phyloP scores from a whole-genome alignment of 2,797 vertebrate genomes.

The Meda fulgida region DNA sequence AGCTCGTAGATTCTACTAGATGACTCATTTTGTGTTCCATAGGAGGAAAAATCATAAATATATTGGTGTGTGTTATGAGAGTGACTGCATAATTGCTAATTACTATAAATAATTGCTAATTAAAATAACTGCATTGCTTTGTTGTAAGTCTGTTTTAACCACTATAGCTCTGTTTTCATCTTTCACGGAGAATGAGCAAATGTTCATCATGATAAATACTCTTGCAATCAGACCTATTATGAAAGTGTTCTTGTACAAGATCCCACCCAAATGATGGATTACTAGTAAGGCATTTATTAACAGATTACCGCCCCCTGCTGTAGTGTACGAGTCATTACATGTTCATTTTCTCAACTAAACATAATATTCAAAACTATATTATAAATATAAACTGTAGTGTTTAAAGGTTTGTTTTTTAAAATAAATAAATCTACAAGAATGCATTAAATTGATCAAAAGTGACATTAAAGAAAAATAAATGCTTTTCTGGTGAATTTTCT shows the following conservation, averaged over 20 bases:
- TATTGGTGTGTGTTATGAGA: neutral
- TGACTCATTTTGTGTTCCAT: neutral
- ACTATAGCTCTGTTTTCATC: too few relatives aligned
- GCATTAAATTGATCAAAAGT: neutral
- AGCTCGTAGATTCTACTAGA: neutral
- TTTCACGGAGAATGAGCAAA: neutral
- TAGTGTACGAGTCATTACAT: constrained; percentile 4
- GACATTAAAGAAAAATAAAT: neutral
- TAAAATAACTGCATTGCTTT: neutral
- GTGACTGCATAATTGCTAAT: neutral
- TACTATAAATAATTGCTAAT: neutral
- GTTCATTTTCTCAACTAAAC: neutral
- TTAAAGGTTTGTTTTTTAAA: too few relatives aligned
- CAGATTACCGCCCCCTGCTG: constrained; percentile 38
- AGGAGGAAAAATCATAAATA: neutral
- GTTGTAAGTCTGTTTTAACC: neutral
- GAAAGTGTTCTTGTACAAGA: neutral
- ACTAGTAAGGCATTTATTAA: neutral
- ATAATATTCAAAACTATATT: neutral
- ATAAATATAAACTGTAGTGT: neutral
- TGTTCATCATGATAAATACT: neutral
- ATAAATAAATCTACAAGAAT: too few relatives aligned
- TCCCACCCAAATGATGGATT: neutral
- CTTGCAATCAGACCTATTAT: too few relatives aligned
- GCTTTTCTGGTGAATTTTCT: neutral